These are phyloP conservation scores for Hirtodrosophila trivittata DNA, from an alignment of 2,888 invertebrate species.

Conservation along the genomic window DNA sequence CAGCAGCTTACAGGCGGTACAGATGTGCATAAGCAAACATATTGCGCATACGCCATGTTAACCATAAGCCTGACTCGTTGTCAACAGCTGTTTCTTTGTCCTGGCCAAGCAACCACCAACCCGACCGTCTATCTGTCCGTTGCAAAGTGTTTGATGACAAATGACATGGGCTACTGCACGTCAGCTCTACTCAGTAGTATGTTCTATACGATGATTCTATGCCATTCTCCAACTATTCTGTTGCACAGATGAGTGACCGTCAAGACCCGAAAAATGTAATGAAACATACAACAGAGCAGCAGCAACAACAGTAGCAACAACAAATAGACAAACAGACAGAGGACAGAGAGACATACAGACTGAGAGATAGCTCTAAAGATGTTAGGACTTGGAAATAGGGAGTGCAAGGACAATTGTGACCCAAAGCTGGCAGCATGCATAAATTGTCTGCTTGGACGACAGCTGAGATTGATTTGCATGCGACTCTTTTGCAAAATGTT, in stretches of 20 bases:
- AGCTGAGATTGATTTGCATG: slow-evolving; percentile 79
- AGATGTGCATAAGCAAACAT: slow-evolving; percentile 66
- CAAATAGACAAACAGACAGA: neutral
- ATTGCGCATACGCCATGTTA: slow-evolving; percentile 80
- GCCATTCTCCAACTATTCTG: neutral
- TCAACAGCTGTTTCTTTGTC: slow-evolving; percentile 71
- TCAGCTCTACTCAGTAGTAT: slow-evolving; percentile 14
- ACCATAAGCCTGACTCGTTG: slow-evolving; percentile 75
- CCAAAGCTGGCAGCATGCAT: slow-evolving; percentile 58
- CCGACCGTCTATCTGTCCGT: slow-evolving; percentile 10
- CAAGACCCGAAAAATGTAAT: slow-evolving; percentile 61
- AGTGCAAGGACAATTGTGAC: slow-evolving; percentile 43
- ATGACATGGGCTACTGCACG: slow-evolving; percentile 69
- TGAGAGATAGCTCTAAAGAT: slow-evolving; percentile 23
- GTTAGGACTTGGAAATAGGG: slow-evolving; percentile 10
- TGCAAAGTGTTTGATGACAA: slow-evolving; percentile 76
- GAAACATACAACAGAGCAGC: slow-evolving; percentile 54
- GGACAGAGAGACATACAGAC: neutral
- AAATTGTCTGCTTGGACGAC: slow-evolving; percentile 68
- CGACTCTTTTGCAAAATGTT: slow-evolving; percentile 69
- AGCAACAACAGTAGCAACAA: slow-evolving; percentile 1
- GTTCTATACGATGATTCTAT: slow-evolving; percentile 22
- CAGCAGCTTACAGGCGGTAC: slow-evolving; percentile 36
- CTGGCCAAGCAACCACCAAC: slow-evolving; percentile 16
- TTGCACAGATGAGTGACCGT: slow-evolving; percentile 46